phyloP scores from a whole-genome alignment of 2,797 vertebrate species.

The Columba guinea region DNA sequence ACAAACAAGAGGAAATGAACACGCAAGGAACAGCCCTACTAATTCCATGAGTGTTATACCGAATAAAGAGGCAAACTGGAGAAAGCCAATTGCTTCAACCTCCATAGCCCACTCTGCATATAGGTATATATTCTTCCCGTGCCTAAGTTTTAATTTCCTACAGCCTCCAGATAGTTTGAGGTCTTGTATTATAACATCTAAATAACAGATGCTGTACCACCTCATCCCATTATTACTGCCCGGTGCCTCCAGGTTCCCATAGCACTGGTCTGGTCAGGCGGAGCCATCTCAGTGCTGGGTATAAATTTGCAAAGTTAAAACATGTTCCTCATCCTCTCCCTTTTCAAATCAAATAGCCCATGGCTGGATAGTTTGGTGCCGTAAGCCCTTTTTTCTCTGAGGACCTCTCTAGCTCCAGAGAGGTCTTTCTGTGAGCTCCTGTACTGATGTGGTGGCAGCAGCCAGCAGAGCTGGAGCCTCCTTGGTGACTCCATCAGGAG shows the following conservation, averaged over 20 bases:
- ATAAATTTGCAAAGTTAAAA: slow-evolving; percentile 8
- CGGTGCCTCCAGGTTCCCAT: not conserved
- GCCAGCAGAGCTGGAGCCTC: not conserved
- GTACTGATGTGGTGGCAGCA: not conserved
- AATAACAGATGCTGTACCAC: not conserved
- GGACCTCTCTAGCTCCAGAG: not conserved
- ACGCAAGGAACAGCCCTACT: not conserved
- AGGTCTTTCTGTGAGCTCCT: not conserved
- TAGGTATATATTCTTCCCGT: not conserved
- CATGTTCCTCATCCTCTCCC: not conserved
- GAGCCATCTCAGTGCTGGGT: not conserved
- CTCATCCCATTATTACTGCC: slow-evolving; percentile 12
- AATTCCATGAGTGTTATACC: not conserved
- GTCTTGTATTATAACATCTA: not conserved
- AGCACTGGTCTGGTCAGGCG: not conserved
- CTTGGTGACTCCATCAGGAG: not conserved
- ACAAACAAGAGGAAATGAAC: not conserved
- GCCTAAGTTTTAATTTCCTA: not conserved
- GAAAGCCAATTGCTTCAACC: not conserved
- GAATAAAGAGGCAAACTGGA: not conserved
- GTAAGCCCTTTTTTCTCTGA: not conserved
- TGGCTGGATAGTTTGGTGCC: not conserved
- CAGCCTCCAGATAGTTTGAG: not conserved
- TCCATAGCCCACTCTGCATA: not conserved
- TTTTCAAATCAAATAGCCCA: not conserved